Conservation (phyloP, 1,140 invertebrate species). For the Atta texana region DNA sequence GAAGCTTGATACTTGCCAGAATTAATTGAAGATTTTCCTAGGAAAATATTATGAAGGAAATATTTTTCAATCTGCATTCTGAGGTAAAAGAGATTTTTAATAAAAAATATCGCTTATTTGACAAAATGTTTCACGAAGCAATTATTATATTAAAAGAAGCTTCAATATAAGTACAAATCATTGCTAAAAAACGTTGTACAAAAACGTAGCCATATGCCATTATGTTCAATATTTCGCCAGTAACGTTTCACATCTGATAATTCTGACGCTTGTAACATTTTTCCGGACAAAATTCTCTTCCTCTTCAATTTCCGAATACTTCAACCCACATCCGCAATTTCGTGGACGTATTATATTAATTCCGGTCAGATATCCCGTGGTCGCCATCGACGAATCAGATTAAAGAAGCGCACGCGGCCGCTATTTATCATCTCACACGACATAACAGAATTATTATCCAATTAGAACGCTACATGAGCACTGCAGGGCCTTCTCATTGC, state of each 20-base stretch:
- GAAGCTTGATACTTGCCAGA: conserved; percentile 25
- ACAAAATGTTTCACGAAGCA: background rate
- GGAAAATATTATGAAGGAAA: background rate
- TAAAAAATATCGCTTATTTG: background rate
- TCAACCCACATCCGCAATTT: conserved; percentile 20
- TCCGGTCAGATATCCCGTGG: background rate
- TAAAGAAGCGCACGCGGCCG: conserved; percentile 19
- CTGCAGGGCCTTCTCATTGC: background rate
- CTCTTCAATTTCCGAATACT: conserved; percentile 32
- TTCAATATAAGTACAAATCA: background rate
- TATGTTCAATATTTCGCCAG: background rate
- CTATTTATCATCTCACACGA: conserved; percentile 45
- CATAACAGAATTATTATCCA: conserved; percentile 54
- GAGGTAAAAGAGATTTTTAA: background rate
- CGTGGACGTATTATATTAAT: conserved; percentile 37
- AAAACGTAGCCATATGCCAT: background rate
- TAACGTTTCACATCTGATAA: conserved; percentile 5
- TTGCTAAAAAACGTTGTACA: background rate
- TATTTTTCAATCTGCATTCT: background rate
- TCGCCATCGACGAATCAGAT: conserved; percentile 28
- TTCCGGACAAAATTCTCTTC: conserved; percentile 17
- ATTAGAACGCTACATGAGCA: conserved; percentile 28
- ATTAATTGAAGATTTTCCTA: conserved; percentile 10
- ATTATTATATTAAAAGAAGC: background rate
- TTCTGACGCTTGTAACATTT: conserved; percentile 1